Evolutionary conservation across 2,113 vertebrate genomes (phyloP).

Genomic region (Piprites chloris): DNA sequence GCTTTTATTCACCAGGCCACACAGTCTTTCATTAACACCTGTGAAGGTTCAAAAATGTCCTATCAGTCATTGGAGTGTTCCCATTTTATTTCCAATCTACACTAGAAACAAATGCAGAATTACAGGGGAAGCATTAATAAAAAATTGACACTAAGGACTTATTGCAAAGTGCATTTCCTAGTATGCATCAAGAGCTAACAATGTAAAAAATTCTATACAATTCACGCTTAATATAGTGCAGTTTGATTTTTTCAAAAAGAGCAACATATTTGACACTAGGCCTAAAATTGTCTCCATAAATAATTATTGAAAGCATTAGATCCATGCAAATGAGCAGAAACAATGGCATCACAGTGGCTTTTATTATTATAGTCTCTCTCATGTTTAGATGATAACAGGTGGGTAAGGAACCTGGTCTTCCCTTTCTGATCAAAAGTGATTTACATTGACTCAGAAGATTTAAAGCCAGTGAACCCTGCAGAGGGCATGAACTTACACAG

Average conservation of each 20-base stretch:
- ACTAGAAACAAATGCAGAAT: slow-evolving; percentile 34
- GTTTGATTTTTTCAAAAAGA: not conserved
- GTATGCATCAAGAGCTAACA: not conserved
- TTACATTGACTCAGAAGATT: not conserved
- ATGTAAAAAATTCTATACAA: not conserved
- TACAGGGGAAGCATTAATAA: slow-evolving; percentile 41
- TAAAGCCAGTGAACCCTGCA: not conserved
- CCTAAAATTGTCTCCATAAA: slow-evolving; percentile 2
- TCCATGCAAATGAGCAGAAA: not conserved
- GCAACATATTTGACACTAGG: not conserved
- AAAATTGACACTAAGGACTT: slow-evolving; percentile 5
- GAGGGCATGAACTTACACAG: not conserved
- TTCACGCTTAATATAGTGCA: not conserved
- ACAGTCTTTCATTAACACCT: not conserved
- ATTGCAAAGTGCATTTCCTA: slow-evolving; percentile 14
- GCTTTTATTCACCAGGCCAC: not conserved
- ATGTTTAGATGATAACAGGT: not conserved
- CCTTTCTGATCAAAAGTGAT: not conserved
- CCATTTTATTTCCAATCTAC: not conserved
- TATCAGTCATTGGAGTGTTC: not conserved
- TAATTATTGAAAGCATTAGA: not conserved
- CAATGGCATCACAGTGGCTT: not conserved
- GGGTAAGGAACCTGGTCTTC: not conserved
- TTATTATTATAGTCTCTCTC: not conserved
- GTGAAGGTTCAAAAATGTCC: not conserved